phyloP scores from a whole-genome alignment of 1,140 invertebrate genomes.

The Lordiphosa stackelbergi region DNA sequence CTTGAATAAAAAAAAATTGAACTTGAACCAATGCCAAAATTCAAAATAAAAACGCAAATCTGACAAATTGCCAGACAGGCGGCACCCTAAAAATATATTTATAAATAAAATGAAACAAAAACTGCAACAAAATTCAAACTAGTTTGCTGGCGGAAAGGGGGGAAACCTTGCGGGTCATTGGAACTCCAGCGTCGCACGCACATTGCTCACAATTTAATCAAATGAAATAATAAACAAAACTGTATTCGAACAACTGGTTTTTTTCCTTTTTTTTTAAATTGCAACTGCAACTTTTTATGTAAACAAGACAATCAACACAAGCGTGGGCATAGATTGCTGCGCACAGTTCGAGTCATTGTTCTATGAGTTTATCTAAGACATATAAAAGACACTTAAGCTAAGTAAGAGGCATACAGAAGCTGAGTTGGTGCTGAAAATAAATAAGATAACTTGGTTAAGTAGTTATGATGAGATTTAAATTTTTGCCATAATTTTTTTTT shows the following conservation, averaged over 20 bases:
- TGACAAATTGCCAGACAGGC: conserved; percentile 49
- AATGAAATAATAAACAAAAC: conserved; percentile 59
- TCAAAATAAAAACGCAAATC: conserved; percentile 30
- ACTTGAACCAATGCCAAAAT: conserved; percentile 73
- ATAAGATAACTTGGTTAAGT: conserved; percentile 7
- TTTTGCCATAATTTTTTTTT: background rate
- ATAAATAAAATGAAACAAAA: background rate
- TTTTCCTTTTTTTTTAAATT: conserved; percentile 11
- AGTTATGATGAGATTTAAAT: conserved; percentile 2
- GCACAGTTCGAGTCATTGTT: conserved; percentile 51
- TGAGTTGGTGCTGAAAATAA: conserved; percentile 6
- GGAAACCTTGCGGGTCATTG: conserved; percentile 66
- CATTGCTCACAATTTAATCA: conserved; percentile 65
- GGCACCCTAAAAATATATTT: conserved; percentile 53
- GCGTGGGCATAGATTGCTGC: conserved; percentile 28
- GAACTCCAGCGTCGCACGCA: conserved; percentile 68
- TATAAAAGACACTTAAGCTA: conserved; percentile 50
- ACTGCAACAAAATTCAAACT: conserved; percentile 33
- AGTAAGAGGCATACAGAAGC: conserved; percentile 24
- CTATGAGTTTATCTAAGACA: conserved; percentile 63
- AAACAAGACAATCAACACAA: conserved; percentile 69
- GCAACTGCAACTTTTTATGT: conserved; percentile 49
- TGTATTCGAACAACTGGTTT: conserved; percentile 47
- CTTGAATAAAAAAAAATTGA: conserved; percentile 44
- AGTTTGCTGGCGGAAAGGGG: conserved; percentile 13